Base-by-base conservation (phyloP, 2,797 vertebrate species). In the Benthosema pterotum region DNA sequence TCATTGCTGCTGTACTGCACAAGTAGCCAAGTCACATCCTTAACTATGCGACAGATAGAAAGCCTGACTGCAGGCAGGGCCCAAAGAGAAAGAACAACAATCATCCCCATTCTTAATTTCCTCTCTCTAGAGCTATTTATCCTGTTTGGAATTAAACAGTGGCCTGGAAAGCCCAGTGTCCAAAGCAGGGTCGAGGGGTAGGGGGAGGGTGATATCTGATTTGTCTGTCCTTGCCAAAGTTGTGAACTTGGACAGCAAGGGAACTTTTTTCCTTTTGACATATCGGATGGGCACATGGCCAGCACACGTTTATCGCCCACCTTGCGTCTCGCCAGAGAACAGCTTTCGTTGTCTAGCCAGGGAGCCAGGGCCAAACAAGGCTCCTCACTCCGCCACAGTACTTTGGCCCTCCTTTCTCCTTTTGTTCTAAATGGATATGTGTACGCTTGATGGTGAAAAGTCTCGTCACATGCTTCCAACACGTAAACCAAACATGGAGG, bases 41-140 rank as follows among this genome's bases (percentile, higher is more conserved):
- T 57, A 66, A 69, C 60, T 18, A 50, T 58, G 63, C 60, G 63
- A 49, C 50, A 28, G 63, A 49, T 48, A 28, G 42, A 73, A 75
- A 69, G 65, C 69, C 63, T 65, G 68, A 56, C 38, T 17, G 7
- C 14, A 58, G 66, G 42, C 4, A 0, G 5, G 22, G n/a, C 57
- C 54, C 52, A 55, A 66, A 58, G 42, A 69, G 60, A 71, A 80
- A 72, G 55, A 83, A 56, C 68, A 79, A 83, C 77, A 78, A 63
- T 60, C 45, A 13, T 22, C 72, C 76, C 69, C 61, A 76, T 67
- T 61, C 75, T 76, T 66, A 50, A 83, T 79, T 80, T 82, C 79
- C 79, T 78, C 59, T 72, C 69, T 69, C 67, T 78, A 51, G 53
- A 71, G 63, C 79, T 66, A 75, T 78, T 79, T 84, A 85, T 86